A percentile compares a stretch with the other conserved stretches of the same genome.
phyloP scores from a whole-genome alignment of 2,888 invertebrate genomes.

The Campaea margaritaria region DNA sequence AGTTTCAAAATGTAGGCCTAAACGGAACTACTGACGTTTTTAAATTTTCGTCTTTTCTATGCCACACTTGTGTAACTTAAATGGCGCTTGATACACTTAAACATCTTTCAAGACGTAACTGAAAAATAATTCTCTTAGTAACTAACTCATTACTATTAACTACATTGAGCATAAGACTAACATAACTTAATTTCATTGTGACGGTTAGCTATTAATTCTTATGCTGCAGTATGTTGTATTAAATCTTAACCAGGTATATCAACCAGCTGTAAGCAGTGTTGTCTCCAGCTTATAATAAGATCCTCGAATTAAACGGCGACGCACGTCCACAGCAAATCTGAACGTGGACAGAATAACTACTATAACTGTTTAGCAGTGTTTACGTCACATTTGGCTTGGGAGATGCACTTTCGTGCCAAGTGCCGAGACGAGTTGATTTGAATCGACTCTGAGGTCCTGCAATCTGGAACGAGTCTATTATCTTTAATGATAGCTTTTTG shows the following conservation, averaged over 20 bases:
- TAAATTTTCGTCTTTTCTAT: too few relatives aligned
- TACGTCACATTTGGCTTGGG: conserved; percentile 69
- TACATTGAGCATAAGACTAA: too few relatives aligned
- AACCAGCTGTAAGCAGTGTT: neutral
- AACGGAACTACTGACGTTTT: too few relatives aligned
- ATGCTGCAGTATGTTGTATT: conserved; percentile 6
- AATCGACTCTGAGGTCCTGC: conserved; percentile 51
- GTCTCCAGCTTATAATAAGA: conserved; percentile 43
- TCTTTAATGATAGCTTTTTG: conserved; percentile 24
- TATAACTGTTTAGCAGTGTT: conserved; percentile 56
- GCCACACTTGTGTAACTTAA: too few relatives aligned
- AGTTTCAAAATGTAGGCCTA: too few relatives aligned
- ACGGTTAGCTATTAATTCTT: too few relatives aligned
- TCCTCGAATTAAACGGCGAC: conserved; percentile 43
- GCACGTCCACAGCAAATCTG: conserved; percentile 57
- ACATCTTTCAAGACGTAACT: too few relatives aligned
- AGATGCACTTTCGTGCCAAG: conserved; percentile 68
- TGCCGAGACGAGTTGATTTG: conserved; percentile 46
- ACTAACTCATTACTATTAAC: too few relatives aligned
- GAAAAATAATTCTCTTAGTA: too few relatives aligned
- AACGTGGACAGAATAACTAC: conserved; percentile 63
- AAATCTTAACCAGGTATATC: conserved; percentile 40
- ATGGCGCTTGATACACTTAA: too few relatives aligned
- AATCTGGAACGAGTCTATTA: conserved; percentile 47
- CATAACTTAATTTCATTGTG: too few relatives aligned